phyloP scores from a whole-genome alignment of 1,140 invertebrate species.

The Heliconius melpomene region DNA sequence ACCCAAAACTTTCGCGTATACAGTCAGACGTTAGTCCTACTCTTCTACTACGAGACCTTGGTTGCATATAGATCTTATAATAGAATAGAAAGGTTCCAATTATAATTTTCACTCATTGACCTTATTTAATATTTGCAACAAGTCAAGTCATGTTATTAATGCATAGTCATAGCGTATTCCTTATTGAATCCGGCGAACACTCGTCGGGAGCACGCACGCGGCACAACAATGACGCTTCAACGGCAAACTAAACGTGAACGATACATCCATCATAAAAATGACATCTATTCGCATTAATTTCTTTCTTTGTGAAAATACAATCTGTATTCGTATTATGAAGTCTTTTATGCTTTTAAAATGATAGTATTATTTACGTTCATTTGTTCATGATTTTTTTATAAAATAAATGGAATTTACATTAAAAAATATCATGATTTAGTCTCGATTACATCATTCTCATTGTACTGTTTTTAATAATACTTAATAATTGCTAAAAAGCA shows the following conservation, averaged over 20 bases:
- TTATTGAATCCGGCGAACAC: slow-evolving; percentile 4
- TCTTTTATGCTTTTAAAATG: slow-evolving; percentile 1
- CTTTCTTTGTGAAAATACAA: slow-evolving; percentile 12
- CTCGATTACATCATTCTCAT: no score
- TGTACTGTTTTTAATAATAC: no score
- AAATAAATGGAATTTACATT: neutral
- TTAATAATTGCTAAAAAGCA: no score
- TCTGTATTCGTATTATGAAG: slow-evolving; percentile 4
- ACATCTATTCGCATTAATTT: slow-evolving; percentile 5
- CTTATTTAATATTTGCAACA: neutral
- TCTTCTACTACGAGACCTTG: no score
- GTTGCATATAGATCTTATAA: no score
- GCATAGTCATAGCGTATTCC: neutral
- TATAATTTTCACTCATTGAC: no score
- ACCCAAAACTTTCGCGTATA: no score
- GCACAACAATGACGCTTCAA: slow-evolving; percentile 7
- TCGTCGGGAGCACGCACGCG: slow-evolving; percentile 12
- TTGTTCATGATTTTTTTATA: neutral
- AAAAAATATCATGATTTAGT: neutral
- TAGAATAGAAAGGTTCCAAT: no score
- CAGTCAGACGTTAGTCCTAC: no score
- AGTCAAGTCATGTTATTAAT: slow-evolving; percentile 8
- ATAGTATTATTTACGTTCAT: neutral
- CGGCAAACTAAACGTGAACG: slow-evolving; percentile 21
- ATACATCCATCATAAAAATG: slow-evolving; percentile 8